Conservation (phyloP, 2,113 vertebrate species). For the Falcunculus frontatus region DNA sequence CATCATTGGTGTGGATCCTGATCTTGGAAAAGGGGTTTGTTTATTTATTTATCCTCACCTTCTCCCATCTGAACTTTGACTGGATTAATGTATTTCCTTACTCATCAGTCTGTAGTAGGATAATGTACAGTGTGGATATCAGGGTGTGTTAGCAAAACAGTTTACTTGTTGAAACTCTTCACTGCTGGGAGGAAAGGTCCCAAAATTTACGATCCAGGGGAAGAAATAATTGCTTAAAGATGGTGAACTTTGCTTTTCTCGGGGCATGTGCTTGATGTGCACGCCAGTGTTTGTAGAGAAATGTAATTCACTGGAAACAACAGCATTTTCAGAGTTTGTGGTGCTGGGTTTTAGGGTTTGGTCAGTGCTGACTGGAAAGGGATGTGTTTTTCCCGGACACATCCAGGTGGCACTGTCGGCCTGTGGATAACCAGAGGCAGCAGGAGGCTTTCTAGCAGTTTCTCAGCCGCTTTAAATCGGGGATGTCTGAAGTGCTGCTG, state of each 20-base stretch:
- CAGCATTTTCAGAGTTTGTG: neutral
- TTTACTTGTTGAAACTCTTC: neutral
- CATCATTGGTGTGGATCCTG: neutral
- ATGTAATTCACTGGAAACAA: accelerated
- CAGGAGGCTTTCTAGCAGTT: constrained; percentile 5
- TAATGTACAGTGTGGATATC: neutral
- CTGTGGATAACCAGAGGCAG: neutral
- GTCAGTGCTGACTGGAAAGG: accelerated
- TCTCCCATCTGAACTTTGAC: neutral
- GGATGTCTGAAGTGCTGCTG: neutral
- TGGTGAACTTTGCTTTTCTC: neutral
- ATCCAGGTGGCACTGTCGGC: constrained; percentile 32
- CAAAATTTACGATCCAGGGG: neutral
- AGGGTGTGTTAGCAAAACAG: neutral
- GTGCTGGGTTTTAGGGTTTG: neutral
- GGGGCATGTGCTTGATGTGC: neutral
- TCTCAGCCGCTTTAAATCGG: neutral
- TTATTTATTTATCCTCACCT: neutral
- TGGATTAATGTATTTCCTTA: neutral
- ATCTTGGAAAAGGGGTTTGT: neutral
- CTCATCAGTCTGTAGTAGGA: neutral
- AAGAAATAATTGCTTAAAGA: neutral
- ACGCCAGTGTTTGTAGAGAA: neutral
- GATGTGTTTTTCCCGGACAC: neutral
- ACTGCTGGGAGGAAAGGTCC: neutral